Conservation (phyloP, 2,797 vertebrate genomes). For the Tokudaia tokunoshimensis region DNA sequence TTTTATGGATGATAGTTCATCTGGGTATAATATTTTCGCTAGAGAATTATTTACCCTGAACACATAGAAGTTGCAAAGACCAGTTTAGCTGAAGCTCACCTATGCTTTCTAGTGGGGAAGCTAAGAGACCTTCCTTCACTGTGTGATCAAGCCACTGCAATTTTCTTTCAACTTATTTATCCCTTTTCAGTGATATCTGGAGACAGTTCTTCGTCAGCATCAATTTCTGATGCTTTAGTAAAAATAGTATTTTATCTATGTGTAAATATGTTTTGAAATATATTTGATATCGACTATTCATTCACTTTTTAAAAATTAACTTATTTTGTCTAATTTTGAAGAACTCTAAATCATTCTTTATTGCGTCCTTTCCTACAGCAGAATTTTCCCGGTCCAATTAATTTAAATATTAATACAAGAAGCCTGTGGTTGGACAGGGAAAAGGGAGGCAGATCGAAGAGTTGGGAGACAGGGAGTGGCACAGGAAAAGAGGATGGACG, state of each 20-base stretch:
- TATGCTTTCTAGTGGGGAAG: neutral
- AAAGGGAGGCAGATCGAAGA: too few relatives aligned
- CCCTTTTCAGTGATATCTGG: neutral
- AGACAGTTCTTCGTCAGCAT: neutral
- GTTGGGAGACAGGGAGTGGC: too few relatives aligned
- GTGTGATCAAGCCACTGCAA: neutral
- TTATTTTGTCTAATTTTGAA: neutral
- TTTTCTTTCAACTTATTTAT: neutral
- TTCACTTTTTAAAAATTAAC: neutral
- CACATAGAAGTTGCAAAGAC: neutral
- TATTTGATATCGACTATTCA: neutral
- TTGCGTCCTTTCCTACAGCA: neutral
- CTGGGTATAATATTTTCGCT: neutral
- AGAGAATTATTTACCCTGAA: neutral
- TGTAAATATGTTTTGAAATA: neutral
- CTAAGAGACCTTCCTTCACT: neutral
- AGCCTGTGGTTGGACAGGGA: too few relatives aligned
- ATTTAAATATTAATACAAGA: too few relatives aligned
- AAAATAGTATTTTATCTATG: neutral
- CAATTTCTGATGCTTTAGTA: neutral
- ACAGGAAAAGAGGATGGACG: too few relatives aligned
- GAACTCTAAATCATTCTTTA: neutral
- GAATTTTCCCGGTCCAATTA: too few relatives aligned
- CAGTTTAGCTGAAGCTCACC: too few relatives aligned
- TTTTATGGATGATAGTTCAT: neutral